Evolutionary conservation across 2,888 invertebrate genomes (phyloP), one percentile per base, ranked within the genome.

Genomic region (Callosobruchus maculatus): DNA sequence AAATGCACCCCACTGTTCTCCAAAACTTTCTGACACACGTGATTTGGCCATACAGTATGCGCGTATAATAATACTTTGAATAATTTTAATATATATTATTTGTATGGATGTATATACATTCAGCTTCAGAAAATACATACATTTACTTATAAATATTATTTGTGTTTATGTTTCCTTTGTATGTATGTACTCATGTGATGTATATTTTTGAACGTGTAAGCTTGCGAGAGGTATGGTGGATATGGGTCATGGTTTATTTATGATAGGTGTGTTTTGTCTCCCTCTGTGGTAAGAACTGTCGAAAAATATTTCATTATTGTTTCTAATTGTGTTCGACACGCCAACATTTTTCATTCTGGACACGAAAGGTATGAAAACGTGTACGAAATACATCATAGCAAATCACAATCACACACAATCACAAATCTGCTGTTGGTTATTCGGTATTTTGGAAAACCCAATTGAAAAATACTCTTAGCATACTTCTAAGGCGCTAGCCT

Each of bases 141-240:
- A 86, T 86, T 86, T 86, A 84, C 83, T 84, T 84, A 49, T 7
- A 68, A 83, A 80, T 77, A 76, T 81, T 81, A 78, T 78, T 81
- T 82, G 81, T 80, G 82, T 82, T 80, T 80, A 80, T 79, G 76
- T 74, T 76, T 78, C 76, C 75, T 79, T 73, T 77, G 81, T 81
- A 78, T 78, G 80, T 84, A 82, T 83, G 80, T 77, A 80, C 80
- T 82, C 82, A 82, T 82, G 76, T 76, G 21, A 79, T 78, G 86
- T 87, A 86, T 87, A 85, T 87, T 87, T 87, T 88, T 88, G 88
- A 87, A 88, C 87, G 88, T 87, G 87, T 87, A 87, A 87, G 87
- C 85, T 82, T 49, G 49, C 49, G 13, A 49, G 49, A 49, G 49
- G 49, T 49, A 49, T 49, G 49, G 49, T 49, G 49, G 49, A 18